Percentiles rank a stretch among this genome's conserved stretches.
Conservation (phyloP, 2,888 invertebrate species). For the Melanotus villosus region DNA sequence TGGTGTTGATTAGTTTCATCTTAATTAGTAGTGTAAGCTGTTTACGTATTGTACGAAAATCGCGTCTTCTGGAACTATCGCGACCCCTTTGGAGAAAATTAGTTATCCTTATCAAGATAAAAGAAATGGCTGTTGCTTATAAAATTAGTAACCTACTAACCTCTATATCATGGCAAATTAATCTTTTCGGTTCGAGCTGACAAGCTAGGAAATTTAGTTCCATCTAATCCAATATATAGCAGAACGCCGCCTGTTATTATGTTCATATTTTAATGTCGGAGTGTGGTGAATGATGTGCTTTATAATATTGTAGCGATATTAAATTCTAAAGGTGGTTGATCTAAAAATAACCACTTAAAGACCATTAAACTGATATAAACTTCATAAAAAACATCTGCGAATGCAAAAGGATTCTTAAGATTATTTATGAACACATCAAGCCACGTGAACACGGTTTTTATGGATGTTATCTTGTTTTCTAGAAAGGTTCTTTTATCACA, state of each 20-base stretch:
- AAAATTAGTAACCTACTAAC: constrained; percentile 37
- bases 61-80: too few relatives aligned
- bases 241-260: constrained; percentile 27
- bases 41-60: too few relatives aligned
- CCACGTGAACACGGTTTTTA: constrained; percentile 33
- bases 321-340: constrained; percentile 29
- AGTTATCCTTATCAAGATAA: constrained; percentile 33
- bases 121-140: constrained; percentile 29
- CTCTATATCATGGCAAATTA: constrained; percentile 38
- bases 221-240: constrained; percentile 29
- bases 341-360: constrained; percentile 28
- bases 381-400: constrained; percentile 32
- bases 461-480: constrained; percentile 36
- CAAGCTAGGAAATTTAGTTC: constrained; percentile 32
- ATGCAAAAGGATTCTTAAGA: constrained; percentile 29
- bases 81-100: constrained; percentile 7
- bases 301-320: constrained; percentile 21
- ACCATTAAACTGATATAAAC: constrained; percentile 33
- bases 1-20: too few relatives aligned
- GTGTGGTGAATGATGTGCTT: constrained; percentile 16
- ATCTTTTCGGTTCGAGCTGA: constrained; percentile 40
- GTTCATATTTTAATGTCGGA: constrained; percentile 34
- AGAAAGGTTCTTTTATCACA: constrained; percentile 31
- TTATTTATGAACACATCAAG: constrained; percentile 34
- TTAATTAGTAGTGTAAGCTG: too few relatives aligned